These are phyloP conservation scores for Labeo catla DNA, from an alignment of 2,113 vertebrate species.

Conservation along the genomic window DNA sequence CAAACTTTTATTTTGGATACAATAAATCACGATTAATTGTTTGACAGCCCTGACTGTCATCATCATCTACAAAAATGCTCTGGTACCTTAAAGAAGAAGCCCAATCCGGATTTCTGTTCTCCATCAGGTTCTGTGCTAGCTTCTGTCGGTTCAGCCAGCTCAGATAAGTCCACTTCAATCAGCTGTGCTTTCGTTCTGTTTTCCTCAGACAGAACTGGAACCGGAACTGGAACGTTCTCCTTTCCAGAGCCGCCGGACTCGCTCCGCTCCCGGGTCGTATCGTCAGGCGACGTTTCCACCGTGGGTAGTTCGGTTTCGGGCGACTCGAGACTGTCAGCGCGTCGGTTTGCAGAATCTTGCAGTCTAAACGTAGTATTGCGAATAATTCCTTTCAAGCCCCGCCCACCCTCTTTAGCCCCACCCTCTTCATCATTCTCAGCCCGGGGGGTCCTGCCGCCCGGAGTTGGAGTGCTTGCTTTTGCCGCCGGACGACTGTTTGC, in stretches of 20 bases:
- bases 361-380: constrained; percentile 77
- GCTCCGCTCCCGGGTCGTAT: constrained; percentile 68
- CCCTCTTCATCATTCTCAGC: constrained; percentile 50
- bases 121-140: constrained; percentile 69
- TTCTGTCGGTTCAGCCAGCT: constrained; percentile 79
- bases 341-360: constrained; percentile 75
- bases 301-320: constrained; percentile 65
- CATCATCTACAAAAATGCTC: not conserved
- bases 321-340: constrained; percentile 41
- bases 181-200: constrained; percentile 81
- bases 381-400: constrained; percentile 43
- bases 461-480: constrained; percentile 76
- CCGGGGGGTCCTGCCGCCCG: constrained; percentile 65
- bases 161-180: constrained; percentile 91
- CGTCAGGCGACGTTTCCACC: constrained; percentile 62
- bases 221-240: constrained; percentile 65
- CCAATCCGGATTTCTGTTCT: constrained; percentile 88
- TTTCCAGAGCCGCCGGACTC: constrained; percentile 69
- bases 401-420: constrained; percentile 22
- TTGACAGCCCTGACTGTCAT: not conserved
- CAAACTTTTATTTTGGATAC: too few relatives aligned
- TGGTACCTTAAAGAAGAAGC: constrained; percentile 96
- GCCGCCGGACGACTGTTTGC: constrained; percentile 64
- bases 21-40: too few relatives aligned
- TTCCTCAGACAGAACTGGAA: constrained; percentile 68